Percentiles rank a stretch among this genome's conserved stretches.
These are phyloP conservation scores for Linepithema humile DNA, from an alignment of 1,140 invertebrate genomes.

Conservation along the genomic window DNA sequence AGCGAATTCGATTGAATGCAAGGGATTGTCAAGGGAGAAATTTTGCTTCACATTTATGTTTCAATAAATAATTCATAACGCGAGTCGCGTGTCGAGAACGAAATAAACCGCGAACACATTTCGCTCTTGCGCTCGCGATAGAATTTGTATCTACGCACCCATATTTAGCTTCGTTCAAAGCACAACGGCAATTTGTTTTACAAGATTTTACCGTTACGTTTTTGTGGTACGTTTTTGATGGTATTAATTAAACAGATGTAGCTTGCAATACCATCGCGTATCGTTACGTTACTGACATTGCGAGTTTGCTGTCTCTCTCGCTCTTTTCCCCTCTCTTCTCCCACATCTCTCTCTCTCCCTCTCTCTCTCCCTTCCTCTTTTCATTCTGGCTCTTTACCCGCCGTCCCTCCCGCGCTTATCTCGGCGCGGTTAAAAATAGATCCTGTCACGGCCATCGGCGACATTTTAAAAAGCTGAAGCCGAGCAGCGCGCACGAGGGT, in stretches of 20 bases:
- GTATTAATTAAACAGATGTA: slow-evolving; percentile 66
- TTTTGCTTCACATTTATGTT: background rate
- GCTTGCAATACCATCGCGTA: slow-evolving; percentile 22
- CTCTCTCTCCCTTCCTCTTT: slow-evolving; percentile 22
- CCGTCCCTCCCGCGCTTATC: slow-evolving; percentile 77
- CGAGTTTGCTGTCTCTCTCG: slow-evolving; percentile 31
- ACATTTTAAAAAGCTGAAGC: slow-evolving; percentile 83
- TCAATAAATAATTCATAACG: background rate
- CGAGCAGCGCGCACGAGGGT: slow-evolving; percentile 59
- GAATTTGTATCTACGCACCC: background rate
- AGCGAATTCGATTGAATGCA: background rate
- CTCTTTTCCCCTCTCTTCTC: slow-evolving; percentile 21
- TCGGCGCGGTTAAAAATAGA: slow-evolving; percentile 83
- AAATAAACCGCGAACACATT: background rate
- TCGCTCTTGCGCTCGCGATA: background rate
- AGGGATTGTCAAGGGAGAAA: background rate
- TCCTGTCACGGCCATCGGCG: slow-evolving; percentile 83
- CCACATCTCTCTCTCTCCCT: background rate
- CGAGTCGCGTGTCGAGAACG: background rate
- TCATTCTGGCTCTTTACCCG: slow-evolving; percentile 43
- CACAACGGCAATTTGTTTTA: background rate
- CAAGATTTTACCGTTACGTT: background rate
- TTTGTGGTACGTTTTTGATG: background rate
- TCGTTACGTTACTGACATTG: slow-evolving; percentile 64
- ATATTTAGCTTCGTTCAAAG: background rate